Evolutionary conservation across 2,888 invertebrate species (phyloP).

Genomic region (Branchipolynoe longqiensis): DNA sequence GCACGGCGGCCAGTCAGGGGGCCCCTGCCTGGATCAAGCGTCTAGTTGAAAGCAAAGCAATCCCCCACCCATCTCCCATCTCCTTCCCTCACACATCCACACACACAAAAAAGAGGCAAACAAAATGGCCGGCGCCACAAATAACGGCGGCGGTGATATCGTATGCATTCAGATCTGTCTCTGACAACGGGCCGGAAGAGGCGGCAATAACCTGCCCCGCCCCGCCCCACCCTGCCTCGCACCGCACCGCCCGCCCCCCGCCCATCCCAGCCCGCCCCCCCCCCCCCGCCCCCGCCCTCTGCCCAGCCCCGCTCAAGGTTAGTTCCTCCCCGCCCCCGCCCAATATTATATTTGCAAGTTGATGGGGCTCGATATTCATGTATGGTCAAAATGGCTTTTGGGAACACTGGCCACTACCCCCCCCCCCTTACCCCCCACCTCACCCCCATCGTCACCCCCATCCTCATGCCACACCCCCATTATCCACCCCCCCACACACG

Average conservation of each 20-base stretch:
- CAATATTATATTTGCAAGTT: conserved; percentile 56
- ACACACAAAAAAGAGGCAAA: too few species aligned
- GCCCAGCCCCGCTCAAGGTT: conserved; percentile 32
- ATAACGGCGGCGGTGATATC: conserved; percentile 45
- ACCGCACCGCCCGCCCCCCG: not conserved
- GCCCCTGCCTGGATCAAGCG: too few species aligned
- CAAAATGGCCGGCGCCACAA: too few species aligned
- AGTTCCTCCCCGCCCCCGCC: not conserved
- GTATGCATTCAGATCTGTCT: conserved; percentile 48
- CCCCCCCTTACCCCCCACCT: too few species aligned
- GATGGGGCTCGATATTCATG: conserved; percentile 50
- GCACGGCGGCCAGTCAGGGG: too few species aligned
- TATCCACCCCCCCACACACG: too few species aligned
- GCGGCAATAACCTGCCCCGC: conserved; percentile 4
- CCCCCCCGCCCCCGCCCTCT: too few species aligned
- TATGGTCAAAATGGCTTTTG: conserved; percentile 24
- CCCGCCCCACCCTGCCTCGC: conserved; percentile 11
- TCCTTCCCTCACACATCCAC: too few species aligned
- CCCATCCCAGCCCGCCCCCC: not conserved
- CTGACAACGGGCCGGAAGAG: conserved; percentile 28
- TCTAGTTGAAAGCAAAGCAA: too few species aligned
- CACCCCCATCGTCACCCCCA: too few species aligned
- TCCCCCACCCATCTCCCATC: too few species aligned
- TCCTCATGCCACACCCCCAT: too few species aligned
- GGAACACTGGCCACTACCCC: not conserved